These are phyloP conservation scores for Drosophila miranda DNA, from an alignment of 1,140 invertebrate genomes.

Conservation along the genomic window DNA sequence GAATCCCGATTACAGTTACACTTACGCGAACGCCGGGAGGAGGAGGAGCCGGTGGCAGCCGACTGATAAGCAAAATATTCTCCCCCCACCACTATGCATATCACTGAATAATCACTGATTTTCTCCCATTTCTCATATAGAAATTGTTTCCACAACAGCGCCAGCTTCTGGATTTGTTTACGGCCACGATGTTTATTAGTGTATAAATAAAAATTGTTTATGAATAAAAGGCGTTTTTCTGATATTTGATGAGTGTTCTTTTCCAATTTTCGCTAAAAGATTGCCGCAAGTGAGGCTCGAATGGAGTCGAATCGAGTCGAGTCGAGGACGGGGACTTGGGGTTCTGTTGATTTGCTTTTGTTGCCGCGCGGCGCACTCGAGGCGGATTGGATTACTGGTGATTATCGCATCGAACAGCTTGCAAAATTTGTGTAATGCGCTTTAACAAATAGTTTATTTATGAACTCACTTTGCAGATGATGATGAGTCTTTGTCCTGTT, in stretches of 20 bases:
- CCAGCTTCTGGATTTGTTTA: constrained; percentile 1
- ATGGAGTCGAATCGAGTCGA: constrained; percentile 33
- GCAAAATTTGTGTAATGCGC: constrained; percentile 7
- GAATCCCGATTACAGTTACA: constrained; percentile 26
- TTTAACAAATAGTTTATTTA: not conserved
- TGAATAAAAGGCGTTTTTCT: constrained; percentile 42
- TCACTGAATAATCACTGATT: not conserved
- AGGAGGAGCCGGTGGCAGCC: not conserved
- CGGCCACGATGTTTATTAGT: constrained; percentile 21
- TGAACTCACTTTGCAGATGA: too few relatives aligned
- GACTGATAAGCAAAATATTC: constrained; percentile 15
- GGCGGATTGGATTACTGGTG: constrained; percentile 31
- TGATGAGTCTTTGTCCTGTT: too few relatives aligned
- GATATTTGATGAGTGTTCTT: constrained; percentile 42
- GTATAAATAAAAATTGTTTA: constrained; percentile 34
- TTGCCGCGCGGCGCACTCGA: constrained; percentile 26
- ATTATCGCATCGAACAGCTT: constrained; percentile 39
- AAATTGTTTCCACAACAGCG: not conserved
- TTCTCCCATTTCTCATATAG: constrained; percentile 3
- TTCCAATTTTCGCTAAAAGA: constrained; percentile 23
- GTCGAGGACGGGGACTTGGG: constrained; percentile 9
- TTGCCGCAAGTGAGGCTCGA: not conserved
- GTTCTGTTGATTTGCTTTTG: constrained; percentile 16
- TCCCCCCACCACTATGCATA: not conserved
- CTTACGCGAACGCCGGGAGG: constrained; percentile 1